These are phyloP conservation scores for Cloeon dipterum DNA, from an alignment of 2,888 invertebrate species.

Conservation along the genomic window DNA sequence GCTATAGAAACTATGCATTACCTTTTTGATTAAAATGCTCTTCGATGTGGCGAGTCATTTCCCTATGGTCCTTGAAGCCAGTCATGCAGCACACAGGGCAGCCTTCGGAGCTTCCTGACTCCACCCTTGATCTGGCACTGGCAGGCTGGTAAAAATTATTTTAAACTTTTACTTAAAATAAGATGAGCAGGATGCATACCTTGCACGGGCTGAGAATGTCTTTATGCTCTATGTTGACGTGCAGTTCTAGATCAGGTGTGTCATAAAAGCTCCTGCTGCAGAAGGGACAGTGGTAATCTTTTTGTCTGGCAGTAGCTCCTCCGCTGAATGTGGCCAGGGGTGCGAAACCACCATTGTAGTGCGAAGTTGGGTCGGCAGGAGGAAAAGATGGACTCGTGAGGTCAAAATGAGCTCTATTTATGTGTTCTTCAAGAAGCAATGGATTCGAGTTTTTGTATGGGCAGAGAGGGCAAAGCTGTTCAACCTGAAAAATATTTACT, in stretches of 20 bases:
- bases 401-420: conserved; percentile 65
- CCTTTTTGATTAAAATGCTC: conserved; percentile 41
- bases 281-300: conserved; percentile 47
- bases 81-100: conserved; percentile 22
- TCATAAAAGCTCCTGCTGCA: conserved; percentile 48
- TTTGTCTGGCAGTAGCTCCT: conserved; percentile 4
- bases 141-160: conserved; percentile 3
- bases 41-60: conserved; percentile 51
- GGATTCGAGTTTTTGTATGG: conserved; percentile 51
- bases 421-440: conserved; percentile 52
- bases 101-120: conserved; percentile 16
- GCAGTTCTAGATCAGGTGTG: conserved; percentile 57
- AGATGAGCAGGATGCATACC: conserved; percentile 12
- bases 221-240: conserved; percentile 65
- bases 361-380: conserved; percentile 9
- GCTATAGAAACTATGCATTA: too few species aligned
- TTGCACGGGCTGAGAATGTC: conserved; percentile 50
- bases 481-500: too few species aligned
- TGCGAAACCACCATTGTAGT: conserved; percentile 6
- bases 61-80: conserved; percentile 21
- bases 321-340: conserved; percentile 1
- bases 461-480: conserved; percentile 48
- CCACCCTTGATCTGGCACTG: conserved; percentile 11
- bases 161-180: conserved; percentile 12
- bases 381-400: conserved; percentile 38